Conservation (phyloP, 2,888 invertebrate species). For the Hecatera dysodea region DNA sequence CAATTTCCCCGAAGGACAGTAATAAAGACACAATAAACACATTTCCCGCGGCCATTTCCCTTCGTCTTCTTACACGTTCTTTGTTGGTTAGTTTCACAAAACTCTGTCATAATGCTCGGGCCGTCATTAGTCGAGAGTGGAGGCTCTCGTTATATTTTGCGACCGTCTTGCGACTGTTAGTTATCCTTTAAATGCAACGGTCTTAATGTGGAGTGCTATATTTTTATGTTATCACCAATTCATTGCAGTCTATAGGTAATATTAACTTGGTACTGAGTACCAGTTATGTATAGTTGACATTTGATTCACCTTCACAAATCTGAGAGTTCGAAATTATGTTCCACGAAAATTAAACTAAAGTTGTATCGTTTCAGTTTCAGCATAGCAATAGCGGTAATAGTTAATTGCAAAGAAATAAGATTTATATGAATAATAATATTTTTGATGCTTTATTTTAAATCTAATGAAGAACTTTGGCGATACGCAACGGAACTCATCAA, state of each 20-base stretch:
- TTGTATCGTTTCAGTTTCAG: no score
- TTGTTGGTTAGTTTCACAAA: constrained; percentile 66
- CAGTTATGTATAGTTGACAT: no score
- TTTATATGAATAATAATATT: no score
- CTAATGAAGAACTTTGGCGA: no score
- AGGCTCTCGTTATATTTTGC: constrained; percentile 81
- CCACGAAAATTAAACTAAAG: no score
- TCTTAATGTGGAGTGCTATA: constrained; percentile 76
- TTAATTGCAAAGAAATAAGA: no score
- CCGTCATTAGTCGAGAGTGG: constrained; percentile 71
- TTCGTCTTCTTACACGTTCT: constrained; percentile 65
- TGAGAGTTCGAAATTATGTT: no score
- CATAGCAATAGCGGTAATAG: no score
- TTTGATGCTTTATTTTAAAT: no score
- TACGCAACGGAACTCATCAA: no score
- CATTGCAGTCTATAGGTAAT: constrained; percentile 45
- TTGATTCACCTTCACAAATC: no score
- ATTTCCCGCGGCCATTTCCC: constrained; percentile 59
- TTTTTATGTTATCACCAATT: constrained; percentile 74
- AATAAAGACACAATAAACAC: constrained; percentile 55
- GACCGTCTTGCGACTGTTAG: constrained; percentile 72
- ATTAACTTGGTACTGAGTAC: no score
- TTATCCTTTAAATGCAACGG: constrained; percentile 76
- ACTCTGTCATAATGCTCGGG: constrained; percentile 64
- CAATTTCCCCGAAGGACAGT: constrained; percentile 13